These are phyloP conservation scores for Tragopan temminckii DNA, from an alignment of 2,797 vertebrate species.

Conservation along the genomic window DNA sequence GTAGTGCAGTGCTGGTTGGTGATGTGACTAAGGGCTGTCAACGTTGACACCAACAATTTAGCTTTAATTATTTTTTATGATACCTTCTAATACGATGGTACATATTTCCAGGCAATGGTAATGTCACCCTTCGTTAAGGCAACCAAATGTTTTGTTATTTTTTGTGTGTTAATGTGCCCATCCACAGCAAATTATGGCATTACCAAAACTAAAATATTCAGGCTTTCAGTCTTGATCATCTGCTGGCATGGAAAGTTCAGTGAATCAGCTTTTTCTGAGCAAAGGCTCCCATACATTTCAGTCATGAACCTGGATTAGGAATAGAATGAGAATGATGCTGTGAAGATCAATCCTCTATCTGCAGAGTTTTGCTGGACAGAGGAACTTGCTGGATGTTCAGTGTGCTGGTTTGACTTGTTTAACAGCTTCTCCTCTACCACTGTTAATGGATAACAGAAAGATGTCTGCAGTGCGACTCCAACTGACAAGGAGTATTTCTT, in stretches of 20 bases:
- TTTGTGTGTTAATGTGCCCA: background rate
- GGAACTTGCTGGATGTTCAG: background rate
- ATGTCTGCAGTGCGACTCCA: background rate
- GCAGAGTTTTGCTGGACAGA: background rate
- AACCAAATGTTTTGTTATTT: background rate
- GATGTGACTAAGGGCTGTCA: background rate
- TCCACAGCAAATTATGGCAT: background rate
- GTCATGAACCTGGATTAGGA: background rate
- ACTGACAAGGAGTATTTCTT: background rate
- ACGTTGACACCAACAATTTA: background rate
- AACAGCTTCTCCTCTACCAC: background rate
- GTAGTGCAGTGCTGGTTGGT: background rate
- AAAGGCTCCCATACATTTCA: background rate
- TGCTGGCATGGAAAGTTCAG: background rate
- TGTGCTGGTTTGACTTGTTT: background rate
- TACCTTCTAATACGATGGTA: background rate
- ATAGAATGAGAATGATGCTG: background rate
- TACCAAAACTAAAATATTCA: background rate
- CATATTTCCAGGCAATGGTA: background rate
- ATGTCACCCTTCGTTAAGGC: background rate
- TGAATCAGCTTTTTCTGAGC: background rate
- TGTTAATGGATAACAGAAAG: background rate
- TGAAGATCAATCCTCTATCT: background rate
- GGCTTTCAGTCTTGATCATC: background rate
- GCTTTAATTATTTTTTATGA: conserved; percentile 8